Base-by-base conservation (phyloP, 2,113 vertebrate species). In the Cheilinus undulatus region DNA sequence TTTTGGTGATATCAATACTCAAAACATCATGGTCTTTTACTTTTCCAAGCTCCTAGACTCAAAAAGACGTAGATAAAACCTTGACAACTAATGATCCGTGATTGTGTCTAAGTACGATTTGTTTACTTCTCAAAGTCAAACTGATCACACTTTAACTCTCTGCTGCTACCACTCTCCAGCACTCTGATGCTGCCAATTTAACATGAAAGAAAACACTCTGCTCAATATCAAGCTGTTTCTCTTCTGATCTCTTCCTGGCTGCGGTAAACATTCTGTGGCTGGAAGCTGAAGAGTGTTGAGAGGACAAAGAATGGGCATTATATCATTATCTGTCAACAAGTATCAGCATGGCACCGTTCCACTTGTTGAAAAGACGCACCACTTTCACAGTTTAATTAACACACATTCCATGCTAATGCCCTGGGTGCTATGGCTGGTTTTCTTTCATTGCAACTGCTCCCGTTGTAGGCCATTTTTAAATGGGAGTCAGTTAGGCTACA, bases 211-310 rank as follows among this genome's bases (percentile, higher is more conserved):
- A 68, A 65, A 7, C 10, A n/a, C 58, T 38, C 1, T 13, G 24
- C 66, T 58, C 51, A 63, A 61, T 32, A 66, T 65, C 27, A 78
- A 24, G 24, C 64, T 74, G 50, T 66, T 77, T 74, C 69, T 38
- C 30, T 19, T 68, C 51, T 54, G 14, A 61, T 76, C 34, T 69
- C 52, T 64, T 64, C 58, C 52, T 65, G 34, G 46, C 46, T 9
- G n/a, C 5, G 15, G 20, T 32, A 40, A 77, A 70, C 48, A 11
- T 59, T 73, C 46, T 73, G 28, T 78, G 53, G 34, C 54, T 83
- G 26, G 50, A 78, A 28, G 42, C 34, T 40, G n/a, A 15, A 69
- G 28, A 26, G n/a, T 34, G 22, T 26, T 43, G 5, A 30, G 54
- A 48, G 46, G 54, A 65, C 59, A 63, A 62, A 50, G 43, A 57